Evolutionary conservation across 2,888 invertebrate species (phyloP), one percentile per base, ranked within the genome.

Genomic region (Agonopterix alstromeriana): DNA sequence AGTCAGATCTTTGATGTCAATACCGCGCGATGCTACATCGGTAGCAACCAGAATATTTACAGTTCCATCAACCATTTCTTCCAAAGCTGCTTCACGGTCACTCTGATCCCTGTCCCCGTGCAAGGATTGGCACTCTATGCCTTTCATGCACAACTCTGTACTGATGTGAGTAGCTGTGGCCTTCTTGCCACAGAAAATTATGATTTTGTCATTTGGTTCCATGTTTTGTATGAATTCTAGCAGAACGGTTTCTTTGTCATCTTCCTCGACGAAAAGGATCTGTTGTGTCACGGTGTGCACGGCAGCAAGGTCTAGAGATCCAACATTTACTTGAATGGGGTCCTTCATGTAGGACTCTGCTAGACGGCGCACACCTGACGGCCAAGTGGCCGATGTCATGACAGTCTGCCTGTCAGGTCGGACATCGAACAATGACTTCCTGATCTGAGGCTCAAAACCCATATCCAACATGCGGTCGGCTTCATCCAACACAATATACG

Each of bases 351-450:
- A 98, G 1, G 93, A 92, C 55, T 94, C 91, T 0, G 97, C 98
- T 42, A 98, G 85, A 11, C 95, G 90, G 10, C 97, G 91, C 1
- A 98, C 98, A 42, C 94, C 95, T 47, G 91, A 84, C 0, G 98
- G 98, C 98, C 98, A 98, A 0, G 98, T 98, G 10, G 98, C 98
- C 70, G 95, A 95, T 0, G 98, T 98, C 97, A 98, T 97, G 0
- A 98, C 93, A n/a, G 97, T 97, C 75, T 98, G 98, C 48, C 97
- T 85, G 70, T 97, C 97, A 7, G 97, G 96, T 48, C 97, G 91
- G 14, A 97, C 92, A 67, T 94, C 93, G 51, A 95, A 88, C 56
- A 97, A 81, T 10, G 94, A 92, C 70, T 94, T 95, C 40, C 95
- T 92, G 56, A 98, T 99, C 90, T 93, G 95, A 2, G 95, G 95